phyloP scores from a whole-genome alignment of 2,113 vertebrate species.

The Smithornis capensis region DNA sequence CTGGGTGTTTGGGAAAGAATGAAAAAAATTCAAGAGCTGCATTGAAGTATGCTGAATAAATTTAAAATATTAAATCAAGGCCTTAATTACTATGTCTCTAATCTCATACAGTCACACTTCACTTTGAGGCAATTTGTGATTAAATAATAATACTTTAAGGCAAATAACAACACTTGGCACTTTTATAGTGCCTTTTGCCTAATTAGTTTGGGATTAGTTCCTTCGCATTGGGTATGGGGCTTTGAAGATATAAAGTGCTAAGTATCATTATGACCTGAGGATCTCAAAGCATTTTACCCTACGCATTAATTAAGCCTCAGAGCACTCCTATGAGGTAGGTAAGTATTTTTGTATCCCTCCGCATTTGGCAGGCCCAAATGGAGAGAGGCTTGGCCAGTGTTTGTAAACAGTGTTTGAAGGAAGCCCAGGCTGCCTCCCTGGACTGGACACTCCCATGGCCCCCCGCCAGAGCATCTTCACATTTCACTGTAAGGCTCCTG shows the following conservation, averaged over 20 bases:
- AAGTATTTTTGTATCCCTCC: constrained; percentile 1
- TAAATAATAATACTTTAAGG: constrained; percentile 72
- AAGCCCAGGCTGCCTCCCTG: not conserved
- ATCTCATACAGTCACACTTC: constrained; percentile 60
- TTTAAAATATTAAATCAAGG: constrained; percentile 69
- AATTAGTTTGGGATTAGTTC: constrained; percentile 71
- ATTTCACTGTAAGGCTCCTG: not conserved
- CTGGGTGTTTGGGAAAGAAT: constrained; percentile 49
- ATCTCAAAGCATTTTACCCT: constrained; percentile 58
- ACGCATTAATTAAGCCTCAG: constrained; percentile 51
- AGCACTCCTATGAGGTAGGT: constrained; percentile 33
- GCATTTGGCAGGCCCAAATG: not conserved
- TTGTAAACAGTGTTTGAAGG: no score
- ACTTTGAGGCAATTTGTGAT: constrained; percentile 65
- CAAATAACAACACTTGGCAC: constrained; percentile 64
- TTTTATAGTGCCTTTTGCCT: constrained; percentile 69
- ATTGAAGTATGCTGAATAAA: constrained; percentile 65
- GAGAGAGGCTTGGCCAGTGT: not conserved
- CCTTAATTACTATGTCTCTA: constrained; percentile 62
- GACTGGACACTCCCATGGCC: not conserved
- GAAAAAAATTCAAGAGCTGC: constrained; percentile 52
- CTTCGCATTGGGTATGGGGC: constrained; percentile 58
- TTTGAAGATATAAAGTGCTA: constrained; percentile 71
- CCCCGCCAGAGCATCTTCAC: not conserved
- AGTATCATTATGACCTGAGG: constrained; percentile 64